Percentiles rank a stretch among this genome's conserved stretches.
phyloP scores from a whole-genome alignment of 2,888 invertebrate species.

The Kryphioiulus occultus region DNA sequence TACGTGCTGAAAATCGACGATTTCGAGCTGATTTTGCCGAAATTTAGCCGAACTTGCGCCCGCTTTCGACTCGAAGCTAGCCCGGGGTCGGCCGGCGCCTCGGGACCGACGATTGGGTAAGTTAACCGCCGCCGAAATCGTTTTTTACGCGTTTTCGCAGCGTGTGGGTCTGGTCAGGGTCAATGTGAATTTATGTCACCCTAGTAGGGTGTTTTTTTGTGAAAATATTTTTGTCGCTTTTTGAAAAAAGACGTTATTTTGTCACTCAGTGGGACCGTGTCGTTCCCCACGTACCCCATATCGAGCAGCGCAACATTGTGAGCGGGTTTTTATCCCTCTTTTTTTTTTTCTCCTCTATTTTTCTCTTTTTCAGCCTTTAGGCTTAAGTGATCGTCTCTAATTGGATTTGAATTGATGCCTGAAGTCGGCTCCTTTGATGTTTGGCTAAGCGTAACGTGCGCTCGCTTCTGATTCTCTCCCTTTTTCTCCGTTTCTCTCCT shows the following conservation, averaged over 20 bases:
- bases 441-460: constrained; percentile 43
- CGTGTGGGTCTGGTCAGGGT: not conserved
- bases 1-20: no score
- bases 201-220: no score
- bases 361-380: constrained; percentile 16
- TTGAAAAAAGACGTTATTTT: no score
- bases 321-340: not conserved
- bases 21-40: no score
- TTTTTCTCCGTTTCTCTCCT: not conserved
- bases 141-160: not conserved
- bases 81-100: no score
- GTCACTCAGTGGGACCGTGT: not conserved
- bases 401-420: constrained; percentile 48
- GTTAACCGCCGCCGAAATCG: not conserved
- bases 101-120: no score
- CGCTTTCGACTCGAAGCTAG: no score
- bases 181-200: not conserved
- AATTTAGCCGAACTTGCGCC: no score
- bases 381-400: constrained; percentile 48
- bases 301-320: not conserved
- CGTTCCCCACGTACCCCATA: no score
- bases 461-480: not conserved
- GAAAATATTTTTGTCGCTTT: no score
- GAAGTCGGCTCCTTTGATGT: constrained; percentile 48
- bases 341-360: not conserved